These are phyloP conservation scores for Ceratosolen fusciceps DNA, from an alignment of 1,140 invertebrate species.

Conservation along the genomic window DNA sequence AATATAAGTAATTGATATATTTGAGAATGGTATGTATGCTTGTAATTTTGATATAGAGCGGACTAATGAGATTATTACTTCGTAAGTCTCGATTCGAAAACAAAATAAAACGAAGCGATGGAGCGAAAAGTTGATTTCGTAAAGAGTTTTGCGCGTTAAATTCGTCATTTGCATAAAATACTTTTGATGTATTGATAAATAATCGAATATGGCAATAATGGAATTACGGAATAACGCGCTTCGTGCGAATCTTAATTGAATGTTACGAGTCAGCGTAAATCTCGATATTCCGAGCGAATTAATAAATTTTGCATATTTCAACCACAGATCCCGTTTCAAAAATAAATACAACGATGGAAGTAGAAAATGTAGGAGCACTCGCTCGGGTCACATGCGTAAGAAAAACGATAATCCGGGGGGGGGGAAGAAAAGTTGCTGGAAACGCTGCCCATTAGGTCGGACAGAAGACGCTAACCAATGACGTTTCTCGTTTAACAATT, in stretches of 20 bases:
- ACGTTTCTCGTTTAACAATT: conserved; percentile 56
- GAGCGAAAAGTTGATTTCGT: no score
- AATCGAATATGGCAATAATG: no score
- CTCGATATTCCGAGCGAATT: not conserved
- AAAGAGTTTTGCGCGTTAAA: no score
- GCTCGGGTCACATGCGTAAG: not conserved
- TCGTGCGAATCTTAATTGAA: not conserved
- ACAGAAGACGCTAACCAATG: conserved; percentile 52
- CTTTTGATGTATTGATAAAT: no score
- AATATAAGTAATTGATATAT: no score
- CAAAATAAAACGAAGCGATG: no score
- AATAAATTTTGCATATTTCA: not conserved
- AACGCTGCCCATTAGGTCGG: conserved; percentile 45
- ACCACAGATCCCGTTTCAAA: not conserved
- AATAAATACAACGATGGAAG: not conserved
- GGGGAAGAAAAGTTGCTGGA: not conserved
- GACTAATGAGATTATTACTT: no score
- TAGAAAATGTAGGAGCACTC: not conserved
- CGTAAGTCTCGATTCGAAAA: no score
- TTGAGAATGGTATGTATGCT: no score
- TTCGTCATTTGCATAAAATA: no score
- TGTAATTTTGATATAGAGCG: no score
- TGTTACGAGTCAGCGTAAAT: not conserved
- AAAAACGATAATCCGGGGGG: conserved; percentile 10
- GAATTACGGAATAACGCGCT: not conserved